These are phyloP conservation scores for Argopecten irradians DNA, from an alignment of 1,140 invertebrate genomes.

Conservation along the genomic window DNA sequence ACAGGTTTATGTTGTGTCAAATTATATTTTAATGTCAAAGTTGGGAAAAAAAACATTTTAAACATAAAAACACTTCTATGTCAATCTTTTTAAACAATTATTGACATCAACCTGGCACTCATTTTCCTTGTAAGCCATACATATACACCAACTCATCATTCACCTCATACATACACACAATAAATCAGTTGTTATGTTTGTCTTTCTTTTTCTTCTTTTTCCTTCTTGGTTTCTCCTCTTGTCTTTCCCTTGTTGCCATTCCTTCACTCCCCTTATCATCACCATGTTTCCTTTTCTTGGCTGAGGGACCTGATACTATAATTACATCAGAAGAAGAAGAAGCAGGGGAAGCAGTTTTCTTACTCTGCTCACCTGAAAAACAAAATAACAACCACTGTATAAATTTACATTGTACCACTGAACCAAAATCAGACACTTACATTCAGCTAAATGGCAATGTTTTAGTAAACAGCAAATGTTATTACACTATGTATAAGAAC, in stretches of 20 bases:
- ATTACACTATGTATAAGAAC: no score
- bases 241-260: not conserved
- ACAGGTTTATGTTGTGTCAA: no score
- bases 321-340: not conserved
- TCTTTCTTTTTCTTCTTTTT: not conserved
- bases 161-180: not conserved
- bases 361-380: not conserved
- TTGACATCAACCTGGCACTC: not conserved
- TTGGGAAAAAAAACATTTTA: no score
- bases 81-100: not conserved
- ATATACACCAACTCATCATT: not conserved
- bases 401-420: not conserved
- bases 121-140: not conserved
- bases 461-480: no score
- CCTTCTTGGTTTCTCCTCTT: not conserved
- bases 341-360: not conserved
- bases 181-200: not conserved
- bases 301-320: not conserved
- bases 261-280: not conserved
- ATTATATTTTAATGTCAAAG: no score
- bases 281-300: not conserved
- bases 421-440: no score
- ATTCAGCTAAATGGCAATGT: no score
- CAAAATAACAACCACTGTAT: not conserved
- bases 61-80: not conserved